Conservation (phyloP, 2,888 invertebrate genomes). For the Anagyrus pseudococci region DNA sequence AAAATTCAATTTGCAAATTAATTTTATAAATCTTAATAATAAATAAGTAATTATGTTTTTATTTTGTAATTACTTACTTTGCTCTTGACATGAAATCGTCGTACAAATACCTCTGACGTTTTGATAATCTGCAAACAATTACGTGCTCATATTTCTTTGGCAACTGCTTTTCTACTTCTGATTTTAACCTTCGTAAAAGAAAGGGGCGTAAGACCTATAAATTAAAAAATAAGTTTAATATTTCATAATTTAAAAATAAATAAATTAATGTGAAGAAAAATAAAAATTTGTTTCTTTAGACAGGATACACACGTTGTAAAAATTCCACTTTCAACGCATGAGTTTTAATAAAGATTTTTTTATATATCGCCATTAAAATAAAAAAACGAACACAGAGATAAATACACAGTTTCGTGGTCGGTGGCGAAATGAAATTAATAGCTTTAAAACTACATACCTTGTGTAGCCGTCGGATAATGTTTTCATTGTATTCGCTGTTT, state of each 20-base stretch:
- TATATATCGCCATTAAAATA: slow-evolving; percentile 50
- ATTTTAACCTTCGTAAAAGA: slow-evolving; percentile 88
- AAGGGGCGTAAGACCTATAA: slow-evolving; percentile 88
- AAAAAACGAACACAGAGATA: slow-evolving; percentile 44
- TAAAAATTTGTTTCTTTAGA: slow-evolving; percentile 53
- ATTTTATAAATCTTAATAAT: background rate
- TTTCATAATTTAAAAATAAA: slow-evolving; percentile 11
- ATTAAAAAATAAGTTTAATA: slow-evolving; percentile 1
- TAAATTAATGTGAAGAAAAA: slow-evolving; percentile 7
- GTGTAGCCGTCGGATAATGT: slow-evolving; percentile 85
- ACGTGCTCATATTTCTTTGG: slow-evolving; percentile 97
- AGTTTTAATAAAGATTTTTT: slow-evolving; percentile 57
- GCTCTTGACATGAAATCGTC: slow-evolving; percentile 99
- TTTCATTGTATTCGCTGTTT: slow-evolving; percentile 88
- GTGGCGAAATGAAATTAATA: slow-evolving; percentile 45
- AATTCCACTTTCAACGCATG: slow-evolving; percentile 51
- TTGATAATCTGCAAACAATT: slow-evolving; percentile 90
- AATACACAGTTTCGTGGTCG: slow-evolving; percentile 48
- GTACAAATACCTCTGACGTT: slow-evolving; percentile 95
- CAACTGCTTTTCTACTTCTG: slow-evolving; percentile 96
- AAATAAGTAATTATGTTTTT: background rate
- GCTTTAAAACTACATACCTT: slow-evolving; percentile 70
- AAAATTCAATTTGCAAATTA: slow-evolving; percentile 5
- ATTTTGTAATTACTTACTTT: slow-evolving; percentile 69
- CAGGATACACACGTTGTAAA: slow-evolving; percentile 56